Evolutionary conservation across 2,113 vertebrate genomes (phyloP), one percentile per base, ranked within the genome.

Genomic region (Lucifuga dentata): DNA sequence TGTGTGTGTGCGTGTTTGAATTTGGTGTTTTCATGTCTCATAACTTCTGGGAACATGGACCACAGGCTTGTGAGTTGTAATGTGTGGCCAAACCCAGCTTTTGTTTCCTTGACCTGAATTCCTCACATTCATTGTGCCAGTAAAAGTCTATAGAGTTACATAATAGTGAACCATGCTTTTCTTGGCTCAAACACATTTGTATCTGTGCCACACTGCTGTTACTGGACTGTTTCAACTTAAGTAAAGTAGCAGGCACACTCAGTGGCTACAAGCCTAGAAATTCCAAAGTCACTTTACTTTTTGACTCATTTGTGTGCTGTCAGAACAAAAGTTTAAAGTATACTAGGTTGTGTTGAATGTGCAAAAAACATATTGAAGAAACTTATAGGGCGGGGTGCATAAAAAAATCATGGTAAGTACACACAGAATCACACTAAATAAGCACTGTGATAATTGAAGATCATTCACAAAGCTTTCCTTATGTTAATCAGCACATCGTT

Each of bases 31-130:
- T 69, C 57, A 38, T 78, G 73, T 81, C 33, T 79, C 61, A 67
- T 46, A 21, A 74, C 45, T 89, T 83, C 78, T 78, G 86, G 84
- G 89, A 90, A 86, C 70, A 58, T 19, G 67, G 20, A 77, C 86
- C 75, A 0, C 88, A 86, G 49, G 76, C 81, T 66, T 85, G 63
- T 21, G 6, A 81, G 71, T 51, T 72, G 59, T 55, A 58, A 65
- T 48, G 55, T 49, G 41, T 32, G 56, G 77, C 53, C 64, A 16
- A 32, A 62, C 57, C 48, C 68, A 45, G 83, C 85, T 86, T 87
- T 91, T 91, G 88, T 91, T 87, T 81, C 82, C 65, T 55, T 86
- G 91, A 91, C 90, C 86, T 74, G 82, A 80, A 93, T 93, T 93
- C 90, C 88, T 71, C 43, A 39, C 78, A 63, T 86, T 88, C 85